Percentiles rank a stretch among this genome's conserved stretches.
These are phyloP conservation scores for Platysternon megacephalum DNA, from an alignment of 2,113 vertebrate genomes.

Conservation along the genomic window DNA sequence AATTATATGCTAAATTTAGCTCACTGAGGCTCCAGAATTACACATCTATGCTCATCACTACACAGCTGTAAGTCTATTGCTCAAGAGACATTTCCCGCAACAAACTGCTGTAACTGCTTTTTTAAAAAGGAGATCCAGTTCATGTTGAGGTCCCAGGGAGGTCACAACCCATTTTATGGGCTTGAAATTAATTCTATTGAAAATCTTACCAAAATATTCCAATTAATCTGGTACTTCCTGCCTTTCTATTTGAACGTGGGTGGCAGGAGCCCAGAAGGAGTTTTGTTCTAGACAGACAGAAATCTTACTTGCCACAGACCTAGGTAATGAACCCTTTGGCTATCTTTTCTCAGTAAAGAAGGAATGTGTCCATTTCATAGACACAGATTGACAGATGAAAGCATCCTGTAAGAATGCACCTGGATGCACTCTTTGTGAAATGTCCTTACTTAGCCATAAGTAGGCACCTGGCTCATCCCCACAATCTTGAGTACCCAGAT, in stretches of 20 bases:
- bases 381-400: neutral
- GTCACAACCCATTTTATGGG: neutral
- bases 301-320: neutral
- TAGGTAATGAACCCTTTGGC: fast-evolving
- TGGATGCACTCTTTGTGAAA: neutral
- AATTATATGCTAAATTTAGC: neutral
- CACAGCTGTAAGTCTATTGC: fast-evolving
- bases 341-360: neutral
- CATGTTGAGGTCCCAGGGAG: neutral
- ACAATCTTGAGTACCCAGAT: too few relatives aligned
- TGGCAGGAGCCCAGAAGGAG: neutral
- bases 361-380: neutral
- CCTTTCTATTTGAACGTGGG: neutral
- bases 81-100: neutral
- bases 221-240: neutral
- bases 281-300: neutral
- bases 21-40: neutral
- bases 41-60: neutral
- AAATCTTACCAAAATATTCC: neutral
- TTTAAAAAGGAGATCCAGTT: neutral
- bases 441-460: neutral
- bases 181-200: neutral
- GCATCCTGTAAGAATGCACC: neutral
- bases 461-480: too few relatives aligned
- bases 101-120: fast-evolving